Percentiles rank a stretch among this genome's conserved stretches.
Evolutionary conservation across 2,888 invertebrate genomes (phyloP).

Genomic region (Microplitis manilae): DNA sequence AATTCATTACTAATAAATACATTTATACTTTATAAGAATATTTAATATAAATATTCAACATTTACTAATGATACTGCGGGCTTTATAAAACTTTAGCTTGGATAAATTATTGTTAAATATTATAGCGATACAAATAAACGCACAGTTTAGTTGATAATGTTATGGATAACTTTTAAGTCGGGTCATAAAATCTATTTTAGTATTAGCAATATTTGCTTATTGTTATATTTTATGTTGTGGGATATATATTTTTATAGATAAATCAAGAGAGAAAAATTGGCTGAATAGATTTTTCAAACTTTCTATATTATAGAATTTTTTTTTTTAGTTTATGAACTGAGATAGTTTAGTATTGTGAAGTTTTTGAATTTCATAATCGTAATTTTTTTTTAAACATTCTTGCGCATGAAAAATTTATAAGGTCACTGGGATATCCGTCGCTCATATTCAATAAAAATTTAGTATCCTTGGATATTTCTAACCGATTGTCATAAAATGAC

Average conservation of each 20-base stretch:
- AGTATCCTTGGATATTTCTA: too few relatives aligned
- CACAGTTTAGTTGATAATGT: neutral
- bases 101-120: neutral
- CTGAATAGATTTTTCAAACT: neutral
- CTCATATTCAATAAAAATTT: too few relatives aligned
- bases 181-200: neutral
- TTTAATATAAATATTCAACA: too few relatives aligned
- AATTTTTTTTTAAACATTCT: too few relatives aligned
- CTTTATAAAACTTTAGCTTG: neutral
- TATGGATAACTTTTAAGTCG: neutral
- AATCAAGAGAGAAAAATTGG: neutral
- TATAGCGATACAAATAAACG: neutral
- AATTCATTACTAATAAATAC: too few relatives aligned
- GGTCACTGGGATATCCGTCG: too few relatives aligned
- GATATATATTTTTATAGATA: neutral
- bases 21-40: too few relatives aligned
- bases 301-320: neutral
- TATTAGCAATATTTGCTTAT: neutral
- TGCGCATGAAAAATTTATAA: too few relatives aligned
- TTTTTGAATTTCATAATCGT: too few relatives aligned
- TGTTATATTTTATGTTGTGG: neutral
- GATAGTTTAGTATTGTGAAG: too few relatives aligned
- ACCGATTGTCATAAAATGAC: too few relatives aligned
- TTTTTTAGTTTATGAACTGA: neutral
- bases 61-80: neutral